Conservation (phyloP, 2,797 vertebrate genomes). For the Gymnodraco acuticeps region DNA sequence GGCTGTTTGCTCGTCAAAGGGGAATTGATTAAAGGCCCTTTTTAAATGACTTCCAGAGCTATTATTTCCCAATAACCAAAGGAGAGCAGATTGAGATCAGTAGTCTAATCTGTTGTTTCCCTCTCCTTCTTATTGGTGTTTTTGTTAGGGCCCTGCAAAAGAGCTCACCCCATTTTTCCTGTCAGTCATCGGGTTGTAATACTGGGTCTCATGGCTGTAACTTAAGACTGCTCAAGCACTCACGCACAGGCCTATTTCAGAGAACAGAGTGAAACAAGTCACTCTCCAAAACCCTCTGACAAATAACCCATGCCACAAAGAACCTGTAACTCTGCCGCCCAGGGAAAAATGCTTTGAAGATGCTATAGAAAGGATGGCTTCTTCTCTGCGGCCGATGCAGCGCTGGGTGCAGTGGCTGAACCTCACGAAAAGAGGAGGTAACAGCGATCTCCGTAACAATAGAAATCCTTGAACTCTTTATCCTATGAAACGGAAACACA, state of each 20-base stretch:
- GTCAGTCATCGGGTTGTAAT: constrained; percentile 89
- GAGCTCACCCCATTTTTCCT: constrained; percentile 83
- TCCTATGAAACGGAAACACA: constrained; percentile 32
- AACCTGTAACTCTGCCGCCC: constrained; percentile 83
- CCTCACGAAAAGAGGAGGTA: constrained; percentile 42
- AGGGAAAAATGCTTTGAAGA: constrained; percentile 86
- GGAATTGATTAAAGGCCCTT: constrained; percentile 87
- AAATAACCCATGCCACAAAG: constrained; percentile 87
- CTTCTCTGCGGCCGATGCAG: constrained; percentile 53
- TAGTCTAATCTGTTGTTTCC: constrained; percentile 84
- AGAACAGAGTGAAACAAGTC: constrained; percentile 84
- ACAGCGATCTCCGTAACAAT: constrained; percentile 34
- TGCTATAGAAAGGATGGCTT: constrained; percentile 81
- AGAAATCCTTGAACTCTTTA: constrained; percentile 47
- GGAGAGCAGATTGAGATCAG: constrained; percentile 82
- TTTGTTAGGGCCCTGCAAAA: constrained; percentile 79
- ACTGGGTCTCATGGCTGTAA: constrained; percentile 81
- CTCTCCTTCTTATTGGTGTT: constrained; percentile 83
- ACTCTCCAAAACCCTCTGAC: constrained; percentile 85
- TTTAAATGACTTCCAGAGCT: constrained; percentile 83
- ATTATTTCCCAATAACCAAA: constrained; percentile 87
- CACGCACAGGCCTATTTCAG: constrained; percentile 76
- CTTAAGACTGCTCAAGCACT: constrained; percentile 82
- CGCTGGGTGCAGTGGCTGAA: constrained; percentile 42
- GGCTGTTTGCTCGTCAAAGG: constrained; percentile 80